Conservation (phyloP, 2,113 vertebrate species). For the Hippolais icterina region DNA sequence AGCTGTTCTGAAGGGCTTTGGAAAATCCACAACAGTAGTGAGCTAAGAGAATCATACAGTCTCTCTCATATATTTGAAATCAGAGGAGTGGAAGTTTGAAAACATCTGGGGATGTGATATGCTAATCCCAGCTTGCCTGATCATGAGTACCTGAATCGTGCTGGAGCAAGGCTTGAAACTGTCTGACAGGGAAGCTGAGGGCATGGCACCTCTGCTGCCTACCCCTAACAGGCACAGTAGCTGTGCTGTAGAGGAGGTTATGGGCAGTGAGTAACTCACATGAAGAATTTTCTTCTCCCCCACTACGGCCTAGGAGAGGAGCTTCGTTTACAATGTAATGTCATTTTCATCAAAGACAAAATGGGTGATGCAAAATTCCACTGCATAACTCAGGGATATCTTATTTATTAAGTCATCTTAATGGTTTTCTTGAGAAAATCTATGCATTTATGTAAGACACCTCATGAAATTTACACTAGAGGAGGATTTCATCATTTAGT, state of each 20-base stretch:
- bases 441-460: neutral
- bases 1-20: neutral
- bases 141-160: accelerated
- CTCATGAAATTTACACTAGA: neutral
- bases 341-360: neutral
- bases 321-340: accelerated
- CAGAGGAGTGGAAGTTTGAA: neutral
- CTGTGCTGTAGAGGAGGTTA: neutral
- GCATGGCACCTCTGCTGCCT: neutral
- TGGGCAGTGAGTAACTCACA: neutral
- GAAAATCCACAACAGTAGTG: neutral
- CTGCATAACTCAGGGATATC: neutral
- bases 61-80: neutral
- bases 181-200: neutral
- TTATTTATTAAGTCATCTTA: neutral
- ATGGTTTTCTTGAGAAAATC: neutral
- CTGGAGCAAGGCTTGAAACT: neutral
- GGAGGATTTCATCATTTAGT: neutral
- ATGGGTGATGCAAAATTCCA: neutral
- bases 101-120: neutral
- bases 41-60: neutral
- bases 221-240: neutral
- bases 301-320: accelerated
- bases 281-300: neutral
- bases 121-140: neutral